Percentiles rank a stretch among this genome's conserved stretches.
Conservation (phyloP, 2,113 vertebrate species). For the Stigmatopora argus region DNA sequence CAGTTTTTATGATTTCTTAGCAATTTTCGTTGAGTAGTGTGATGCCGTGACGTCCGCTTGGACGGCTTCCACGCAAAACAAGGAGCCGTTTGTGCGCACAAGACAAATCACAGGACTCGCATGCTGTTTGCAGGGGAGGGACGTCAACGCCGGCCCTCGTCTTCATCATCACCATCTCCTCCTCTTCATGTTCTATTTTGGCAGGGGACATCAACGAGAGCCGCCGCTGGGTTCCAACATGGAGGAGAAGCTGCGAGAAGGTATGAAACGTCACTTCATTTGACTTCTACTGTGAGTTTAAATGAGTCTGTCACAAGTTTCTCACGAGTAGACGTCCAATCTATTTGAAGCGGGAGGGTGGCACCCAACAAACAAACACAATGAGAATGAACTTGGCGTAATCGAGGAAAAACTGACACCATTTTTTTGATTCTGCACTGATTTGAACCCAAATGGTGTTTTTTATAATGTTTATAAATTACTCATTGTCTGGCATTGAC, state of each 20-base stretch:
- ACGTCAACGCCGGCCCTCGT: slow-evolving; percentile 28
- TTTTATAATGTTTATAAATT: too few species aligned
- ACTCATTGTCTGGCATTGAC: too few species aligned
- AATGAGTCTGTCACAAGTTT: too few species aligned
- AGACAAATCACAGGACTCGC: slow-evolving; percentile 71
- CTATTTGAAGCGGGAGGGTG: too few species aligned
- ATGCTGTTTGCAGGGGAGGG: slow-evolving; percentile 55
- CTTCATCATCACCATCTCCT: not conserved
- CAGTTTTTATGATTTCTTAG: not conserved
- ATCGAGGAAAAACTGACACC: too few species aligned
- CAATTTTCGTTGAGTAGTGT: not conserved
- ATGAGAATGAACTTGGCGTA: too few species aligned
- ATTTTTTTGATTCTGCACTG: too few species aligned
- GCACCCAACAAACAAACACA: too few species aligned
- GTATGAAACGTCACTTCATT: not conserved
- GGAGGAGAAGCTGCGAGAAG: not conserved
- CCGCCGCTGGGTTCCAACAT: not conserved
- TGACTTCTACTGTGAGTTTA: too few species aligned
- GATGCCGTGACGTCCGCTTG: not conserved
- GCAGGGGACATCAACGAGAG: not conserved
- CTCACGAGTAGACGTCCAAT: too few species aligned
- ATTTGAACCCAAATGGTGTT: too few species aligned
- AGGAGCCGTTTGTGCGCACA: slow-evolving; percentile 65
- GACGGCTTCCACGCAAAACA: slow-evolving; percentile 56
- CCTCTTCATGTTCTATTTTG: not conserved